A percentile compares a stretch with the other conserved stretches of the same genome.
Conservation (phyloP, 30 jellyfish, hydroid and myxozoan genomes). For the Rhopilema esculentum region DNA sequence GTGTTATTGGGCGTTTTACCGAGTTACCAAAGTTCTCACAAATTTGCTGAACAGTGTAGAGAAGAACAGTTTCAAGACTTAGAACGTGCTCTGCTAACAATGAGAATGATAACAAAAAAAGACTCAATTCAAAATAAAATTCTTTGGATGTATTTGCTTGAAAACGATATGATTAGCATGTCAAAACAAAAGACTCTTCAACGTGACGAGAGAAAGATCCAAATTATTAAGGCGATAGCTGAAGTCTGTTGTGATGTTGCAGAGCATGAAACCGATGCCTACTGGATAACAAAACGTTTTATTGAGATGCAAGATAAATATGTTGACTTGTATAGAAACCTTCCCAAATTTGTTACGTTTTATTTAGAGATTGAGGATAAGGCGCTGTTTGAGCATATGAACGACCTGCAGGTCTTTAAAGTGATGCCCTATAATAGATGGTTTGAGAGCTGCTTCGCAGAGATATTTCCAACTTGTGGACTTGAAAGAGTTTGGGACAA, state of each 20-base stretch:
- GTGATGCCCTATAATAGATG: conserved; percentile 90
- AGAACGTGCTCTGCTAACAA: conserved; percentile 70
- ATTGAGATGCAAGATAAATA: conserved; percentile 80
- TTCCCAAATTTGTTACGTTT: conserved; percentile 83
- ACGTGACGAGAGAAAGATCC: conserved; percentile 79
- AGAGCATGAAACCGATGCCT: conserved; percentile 83
- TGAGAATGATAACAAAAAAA: conserved; percentile 78
- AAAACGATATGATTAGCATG: conserved; percentile 87
- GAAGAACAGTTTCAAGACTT: conserved; percentile 77
- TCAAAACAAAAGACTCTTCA: conserved; percentile 61
- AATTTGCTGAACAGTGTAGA: conserved; percentile 60
- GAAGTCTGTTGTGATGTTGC: conserved; percentile 77
- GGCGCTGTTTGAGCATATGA: conserved; percentile 86
- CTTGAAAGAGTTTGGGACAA: conserved; percentile 85
- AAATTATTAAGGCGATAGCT: conserved; percentile 80
- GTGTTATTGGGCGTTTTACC: conserved; percentile 85
- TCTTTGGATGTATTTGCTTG: conserved; percentile 86
- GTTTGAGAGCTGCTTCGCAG: conserved; percentile 91
- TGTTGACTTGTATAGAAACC: conserved; percentile 70
- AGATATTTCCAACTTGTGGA: conserved; percentile 71
- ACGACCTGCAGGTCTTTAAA: conserved; percentile 84
- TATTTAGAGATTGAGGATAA: conserved; percentile 87
- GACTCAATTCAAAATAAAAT: conserved; percentile 60
- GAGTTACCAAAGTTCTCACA: conserved; percentile 62
- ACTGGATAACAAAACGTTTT: conserved; percentile 84